Evolutionary conservation across 2,797 vertebrate species (phyloP).

Genomic region (Sciaenops ocellatus): DNA sequence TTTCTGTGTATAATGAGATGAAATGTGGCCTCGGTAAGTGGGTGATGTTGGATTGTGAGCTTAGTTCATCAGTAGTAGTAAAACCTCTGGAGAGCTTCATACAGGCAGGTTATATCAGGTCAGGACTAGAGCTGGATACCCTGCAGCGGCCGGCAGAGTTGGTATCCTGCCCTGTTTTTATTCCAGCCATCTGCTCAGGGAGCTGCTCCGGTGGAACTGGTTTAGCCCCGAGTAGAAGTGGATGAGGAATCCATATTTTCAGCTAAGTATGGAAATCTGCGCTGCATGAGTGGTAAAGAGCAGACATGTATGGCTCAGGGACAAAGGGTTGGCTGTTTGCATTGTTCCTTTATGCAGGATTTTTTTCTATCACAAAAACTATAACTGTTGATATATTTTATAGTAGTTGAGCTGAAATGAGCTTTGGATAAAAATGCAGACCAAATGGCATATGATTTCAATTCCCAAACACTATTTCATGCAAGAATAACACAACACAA

Average conservation of each 20-base stretch:
- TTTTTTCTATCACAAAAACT: constrained; percentile 1
- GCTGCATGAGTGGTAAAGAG: constrained; percentile 9
- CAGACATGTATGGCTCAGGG: constrained; percentile 33
- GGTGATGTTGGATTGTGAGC: constrained; percentile 41
- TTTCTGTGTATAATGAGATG: constrained; percentile 37
- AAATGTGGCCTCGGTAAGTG: constrained; percentile 43
- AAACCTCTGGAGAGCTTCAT: constrained; percentile 15
- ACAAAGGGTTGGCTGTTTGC: constrained; percentile 34
- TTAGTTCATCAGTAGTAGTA: constrained; percentile 21
- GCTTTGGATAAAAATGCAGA: constrained; percentile 2
- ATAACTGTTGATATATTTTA: background rate
- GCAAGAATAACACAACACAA: constrained; percentile 18
- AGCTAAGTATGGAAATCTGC: constrained; percentile 58
- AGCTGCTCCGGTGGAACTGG: constrained; percentile 50
- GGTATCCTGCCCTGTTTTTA: constrained; percentile 58
- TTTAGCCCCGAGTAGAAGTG: constrained; percentile 64
- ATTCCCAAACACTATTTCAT: constrained; percentile 34
- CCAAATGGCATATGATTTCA: constrained; percentile 5
- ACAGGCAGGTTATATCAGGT: constrained; percentile 64
- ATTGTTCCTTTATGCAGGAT: constrained; percentile 25
- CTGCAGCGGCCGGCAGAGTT: constrained; percentile 44
- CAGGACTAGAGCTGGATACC: constrained; percentile 58
- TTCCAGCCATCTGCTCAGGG: constrained; percentile 45
- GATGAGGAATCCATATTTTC: constrained; percentile 67
- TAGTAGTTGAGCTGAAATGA: constrained; percentile 10